These are phyloP conservation scores for Drosophila pseudotakahashii DNA, from an alignment of 2,888 invertebrate species.

Conservation along the genomic window DNA sequence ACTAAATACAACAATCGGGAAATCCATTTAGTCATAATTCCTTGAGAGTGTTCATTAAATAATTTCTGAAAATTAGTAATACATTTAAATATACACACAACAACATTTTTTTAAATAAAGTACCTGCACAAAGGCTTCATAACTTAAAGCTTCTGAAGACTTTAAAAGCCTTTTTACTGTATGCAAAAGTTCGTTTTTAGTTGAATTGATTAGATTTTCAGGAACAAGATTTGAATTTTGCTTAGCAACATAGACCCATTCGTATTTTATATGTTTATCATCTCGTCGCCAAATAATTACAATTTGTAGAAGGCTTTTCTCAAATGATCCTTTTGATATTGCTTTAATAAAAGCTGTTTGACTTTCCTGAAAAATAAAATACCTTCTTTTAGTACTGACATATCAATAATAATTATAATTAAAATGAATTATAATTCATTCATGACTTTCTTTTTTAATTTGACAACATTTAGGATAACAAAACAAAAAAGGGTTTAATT, in stretches of 20 bases:
- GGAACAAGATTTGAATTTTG: conserved; percentile 81
- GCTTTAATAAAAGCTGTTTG: conserved; percentile 92
- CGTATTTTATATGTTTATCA: conserved; percentile 93
- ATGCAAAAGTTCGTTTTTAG: conserved; percentile 89
- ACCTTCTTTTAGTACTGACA: background rate
- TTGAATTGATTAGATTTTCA: conserved; percentile 88
- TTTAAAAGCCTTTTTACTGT: conserved; percentile 89
- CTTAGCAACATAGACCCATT: conserved; percentile 88
- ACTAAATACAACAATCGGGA: conserved; percentile 88
- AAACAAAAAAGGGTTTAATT: too few species aligned
- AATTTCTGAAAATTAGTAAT: conserved; percentile 86
- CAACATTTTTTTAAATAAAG: background rate
- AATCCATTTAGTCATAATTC: conserved; percentile 89
- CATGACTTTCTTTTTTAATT: too few species aligned
- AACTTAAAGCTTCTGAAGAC: conserved; percentile 90
- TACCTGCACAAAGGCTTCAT: conserved; percentile 92
- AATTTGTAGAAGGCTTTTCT: conserved; percentile 90
- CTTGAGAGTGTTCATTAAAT: conserved; percentile 91
- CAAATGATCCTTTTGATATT: conserved; percentile 85
- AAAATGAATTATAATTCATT: too few species aligned
- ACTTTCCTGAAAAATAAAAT: conserved; percentile 73
- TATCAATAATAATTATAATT: too few species aligned
- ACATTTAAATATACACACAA: background rate
- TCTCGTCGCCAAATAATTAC: conserved; percentile 96
- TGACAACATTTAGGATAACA: too few species aligned